Base-by-base conservation (phyloP, 2,797 vertebrate genomes). In the Passerculus sandwichensis region DNA sequence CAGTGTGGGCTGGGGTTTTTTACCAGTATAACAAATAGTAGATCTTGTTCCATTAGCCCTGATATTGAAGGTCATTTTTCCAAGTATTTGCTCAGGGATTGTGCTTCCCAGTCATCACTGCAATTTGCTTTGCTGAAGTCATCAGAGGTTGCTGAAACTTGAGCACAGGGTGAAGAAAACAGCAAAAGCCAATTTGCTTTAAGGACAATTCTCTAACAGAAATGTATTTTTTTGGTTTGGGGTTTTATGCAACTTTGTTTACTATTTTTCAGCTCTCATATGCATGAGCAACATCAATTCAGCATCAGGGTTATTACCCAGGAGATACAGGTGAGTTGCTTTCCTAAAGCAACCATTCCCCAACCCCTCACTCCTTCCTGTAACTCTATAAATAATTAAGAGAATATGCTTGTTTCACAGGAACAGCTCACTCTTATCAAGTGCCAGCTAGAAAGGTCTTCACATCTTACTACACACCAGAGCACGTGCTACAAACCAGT, bases 331-430 rank as follows among this genome's bases (percentile, higher is more conserved):
- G 81, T 92, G 44, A 42, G 32, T 64, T 94, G 27, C 51, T 91
- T 95, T 93, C 66, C 54, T 92, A 56, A 90, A 88, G 62, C 53
- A 87, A 79, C 44, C 54, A 60, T 80, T 96, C 96, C 77, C 85
- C 78, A 83, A 93, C 73, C 51, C 23, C 9, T 94, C 94, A 74
- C 67, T 97, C 51, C 40, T 93, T 96, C 64, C 71, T 92, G 54
- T 81, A 94, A 76, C 45, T 86, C 45, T 44, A 93, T 90, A 91
- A 95, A 97, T 96, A 96, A 97, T 93, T 91, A 82, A 84, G 70
- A 91, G 36, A 85, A 89, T 34, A 53, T 26, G 51, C 23, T 75
- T 82, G 19, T 82, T 96, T 95, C 93, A 81, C 45, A 36, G 69
- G 78, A 97, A 84, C 19, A 2, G 23, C 44, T 96, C 89, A 72